Percentiles rank a stretch among this genome's conserved stretches.
phyloP scores from a whole-genome alignment of 2,113 vertebrate genomes.

The Rhynchomys soricoides region DNA sequence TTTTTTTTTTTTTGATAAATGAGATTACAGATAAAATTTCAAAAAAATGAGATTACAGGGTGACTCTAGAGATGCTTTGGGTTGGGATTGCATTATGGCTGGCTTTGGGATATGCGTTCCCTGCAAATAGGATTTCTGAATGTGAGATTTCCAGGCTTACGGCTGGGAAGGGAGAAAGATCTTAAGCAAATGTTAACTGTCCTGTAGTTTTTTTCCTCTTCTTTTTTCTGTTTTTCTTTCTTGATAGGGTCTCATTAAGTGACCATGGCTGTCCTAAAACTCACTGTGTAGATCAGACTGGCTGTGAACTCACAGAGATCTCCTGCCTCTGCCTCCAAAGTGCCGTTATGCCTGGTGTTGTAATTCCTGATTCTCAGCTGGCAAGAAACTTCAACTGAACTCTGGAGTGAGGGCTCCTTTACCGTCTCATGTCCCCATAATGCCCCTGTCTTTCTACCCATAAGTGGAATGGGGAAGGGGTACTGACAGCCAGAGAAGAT shows the following conservation, averaged over 20 bases:
- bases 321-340: not conserved
- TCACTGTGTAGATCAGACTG: not conserved
- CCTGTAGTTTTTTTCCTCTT: not conserved
- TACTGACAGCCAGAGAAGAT: not conserved
- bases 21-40: not conserved
- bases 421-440: not conserved
- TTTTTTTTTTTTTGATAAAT: not conserved
- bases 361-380: not conserved
- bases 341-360: not conserved
- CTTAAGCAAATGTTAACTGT: not conserved
- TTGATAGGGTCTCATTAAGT: not conserved
- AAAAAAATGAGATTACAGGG: not conserved
- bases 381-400: not conserved
- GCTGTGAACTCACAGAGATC: not conserved
- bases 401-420: not conserved
- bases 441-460: not conserved
- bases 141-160: not conserved
- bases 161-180: not conserved
- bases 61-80: not conserved
- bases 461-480: not conserved
- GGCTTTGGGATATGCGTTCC: not conserved
- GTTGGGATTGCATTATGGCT: not conserved
- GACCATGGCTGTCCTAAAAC: not conserved
- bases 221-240: not conserved
- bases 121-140: not conserved